These are phyloP conservation scores for Alexandromys fortis DNA, from an alignment of 2,113 vertebrate genomes.

Conservation along the genomic window DNA sequence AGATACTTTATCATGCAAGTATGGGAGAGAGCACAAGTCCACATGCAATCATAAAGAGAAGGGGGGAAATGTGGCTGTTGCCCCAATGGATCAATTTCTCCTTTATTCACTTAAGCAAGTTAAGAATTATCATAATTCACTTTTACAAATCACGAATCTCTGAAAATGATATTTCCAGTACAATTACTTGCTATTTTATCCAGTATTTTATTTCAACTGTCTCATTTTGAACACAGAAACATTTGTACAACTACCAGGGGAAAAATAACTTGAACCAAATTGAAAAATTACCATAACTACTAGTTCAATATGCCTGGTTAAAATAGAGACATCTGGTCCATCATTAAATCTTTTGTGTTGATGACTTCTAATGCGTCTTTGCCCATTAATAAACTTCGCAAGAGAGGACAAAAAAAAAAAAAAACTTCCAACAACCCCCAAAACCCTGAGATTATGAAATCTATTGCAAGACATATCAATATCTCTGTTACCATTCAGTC, in stretches of 20 bases:
- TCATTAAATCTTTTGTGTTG: slow-evolving; percentile 76
- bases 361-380: slow-evolving; percentile 65
- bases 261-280: slow-evolving; percentile 80
- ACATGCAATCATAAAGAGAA: slow-evolving; percentile 24
- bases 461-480: slow-evolving; percentile 58
- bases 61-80: neutral
- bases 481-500: slow-evolving; percentile 24
- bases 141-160: slow-evolving; percentile 61
- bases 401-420: slow-evolving; percentile 62
- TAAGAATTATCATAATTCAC: slow-evolving; percentile 43
- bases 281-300: slow-evolving; percentile 82
- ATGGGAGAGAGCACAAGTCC: slow-evolving; percentile 18
- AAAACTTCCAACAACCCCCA: slow-evolving; percentile 47
- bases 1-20: slow-evolving; percentile 39
- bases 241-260: slow-evolving; percentile 78
- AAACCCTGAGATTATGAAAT: slow-evolving; percentile 60
- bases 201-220: slow-evolving; percentile 73
- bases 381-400: slow-evolving; percentile 74
- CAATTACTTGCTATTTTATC: slow-evolving; percentile 65
- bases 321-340: slow-evolving; percentile 82
- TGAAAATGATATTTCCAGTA: slow-evolving; percentile 58
- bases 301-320: slow-evolving; percentile 78
- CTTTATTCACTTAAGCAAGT: slow-evolving; percentile 53
- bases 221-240: slow-evolving; percentile 73
- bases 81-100: slow-evolving; percentile 6